A percentile compares a stretch with the other conserved stretches of the same genome.
These are phyloP conservation scores for Cheilosia pagana DNA, from an alignment of 2,888 invertebrate genomes.

Conservation along the genomic window DNA sequence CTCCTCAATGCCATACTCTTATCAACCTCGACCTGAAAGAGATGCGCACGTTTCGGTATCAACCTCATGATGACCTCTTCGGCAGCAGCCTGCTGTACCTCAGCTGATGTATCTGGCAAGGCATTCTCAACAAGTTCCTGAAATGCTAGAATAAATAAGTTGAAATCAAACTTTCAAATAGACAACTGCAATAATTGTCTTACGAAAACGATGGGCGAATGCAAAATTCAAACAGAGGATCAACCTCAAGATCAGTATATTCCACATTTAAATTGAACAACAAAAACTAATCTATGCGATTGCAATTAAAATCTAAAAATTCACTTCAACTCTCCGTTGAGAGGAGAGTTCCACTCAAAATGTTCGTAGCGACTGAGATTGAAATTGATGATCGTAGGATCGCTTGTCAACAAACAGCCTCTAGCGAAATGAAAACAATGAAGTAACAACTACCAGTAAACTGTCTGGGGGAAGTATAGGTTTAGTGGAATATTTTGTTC, in stretches of 20 bases:
- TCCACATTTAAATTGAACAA: background rate
- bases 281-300: background rate
- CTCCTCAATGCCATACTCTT: slow-evolving; percentile 53
- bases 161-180: background rate
- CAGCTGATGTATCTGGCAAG: slow-evolving; percentile 58
- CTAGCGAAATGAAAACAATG: background rate
- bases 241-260: slow-evolving; percentile 41
- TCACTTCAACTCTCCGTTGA: slow-evolving; percentile 19
- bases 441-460: background rate
- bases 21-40: slow-evolving; percentile 55
- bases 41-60: slow-evolving; percentile 58
- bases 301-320: slow-evolving; percentile 19
- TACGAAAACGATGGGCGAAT: slow-evolving; percentile 34
- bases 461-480: background rate
- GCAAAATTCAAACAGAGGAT: slow-evolving; percentile 21
- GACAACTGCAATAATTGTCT: slow-evolving; percentile 7
- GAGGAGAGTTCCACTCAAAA: background rate
- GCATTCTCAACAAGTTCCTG: slow-evolving; percentile 48
- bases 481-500: slow-evolving; percentile 26
- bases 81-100: slow-evolving; percentile 53
- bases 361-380: slow-evolving; percentile 40
- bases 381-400: background rate
- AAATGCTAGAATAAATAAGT: slow-evolving; percentile 28
- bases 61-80: slow-evolving; percentile 61
- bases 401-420: slow-evolving; percentile 20